Evolutionary conservation across 2,888 invertebrate genomes (phyloP).

Genomic region (Cremastinae sp.): DNA sequence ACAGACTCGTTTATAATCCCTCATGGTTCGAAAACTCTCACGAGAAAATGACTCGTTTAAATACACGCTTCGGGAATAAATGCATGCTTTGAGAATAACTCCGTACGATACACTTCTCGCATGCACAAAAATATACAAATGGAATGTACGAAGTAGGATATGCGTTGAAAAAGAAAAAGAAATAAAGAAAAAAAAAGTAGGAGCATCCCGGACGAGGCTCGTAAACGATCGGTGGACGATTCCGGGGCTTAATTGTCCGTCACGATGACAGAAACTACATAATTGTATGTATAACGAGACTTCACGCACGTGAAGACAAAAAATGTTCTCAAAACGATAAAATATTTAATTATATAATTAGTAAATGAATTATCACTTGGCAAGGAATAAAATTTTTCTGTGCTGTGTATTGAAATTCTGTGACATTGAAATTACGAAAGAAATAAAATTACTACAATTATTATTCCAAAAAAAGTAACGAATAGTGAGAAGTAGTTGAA

Average conservation of each 20-base stretch:
- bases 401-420: too few relatives aligned
- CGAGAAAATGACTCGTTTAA: constrained; percentile 42
- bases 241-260: constrained; percentile 58
- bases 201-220: constrained; percentile 38
- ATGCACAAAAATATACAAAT: neutral
- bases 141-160: neutral
- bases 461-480: too few relatives aligned
- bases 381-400: neutral
- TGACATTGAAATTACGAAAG: too few relatives aligned
- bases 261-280: constrained; percentile 31
- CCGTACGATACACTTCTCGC: constrained; percentile 11
- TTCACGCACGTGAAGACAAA: constrained; percentile 9
- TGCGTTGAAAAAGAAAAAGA: constrained; percentile 7
- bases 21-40: constrained; percentile 24
- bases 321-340: neutral
- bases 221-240: constrained; percentile 58
- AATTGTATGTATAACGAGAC: neutral
- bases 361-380: neutral
- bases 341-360: neutral
- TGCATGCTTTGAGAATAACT: constrained; percentile 21
- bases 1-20: constrained; percentile 44
- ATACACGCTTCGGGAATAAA: constrained; percentile 45
- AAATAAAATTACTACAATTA: too few relatives aligned
- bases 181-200: constrained; percentile 9
- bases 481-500: too few relatives aligned